These are phyloP conservation scores for Neodontobutis hainanensis DNA, from an alignment of 2,113 vertebrate species.

Conservation along the genomic window DNA sequence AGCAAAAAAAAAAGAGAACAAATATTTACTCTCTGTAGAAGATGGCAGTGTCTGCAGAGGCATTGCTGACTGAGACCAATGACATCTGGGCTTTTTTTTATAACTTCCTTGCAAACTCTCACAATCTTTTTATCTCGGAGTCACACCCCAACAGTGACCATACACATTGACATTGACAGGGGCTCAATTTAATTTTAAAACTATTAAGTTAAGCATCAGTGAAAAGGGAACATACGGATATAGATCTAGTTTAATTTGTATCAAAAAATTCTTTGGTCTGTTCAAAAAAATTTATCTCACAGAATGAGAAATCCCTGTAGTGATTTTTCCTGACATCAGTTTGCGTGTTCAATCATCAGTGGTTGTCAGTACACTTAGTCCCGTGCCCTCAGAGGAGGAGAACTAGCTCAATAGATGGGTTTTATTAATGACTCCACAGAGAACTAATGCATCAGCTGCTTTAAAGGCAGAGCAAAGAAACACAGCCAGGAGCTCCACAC, in stretches of 20 bases:
- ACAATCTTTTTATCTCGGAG: not conserved
- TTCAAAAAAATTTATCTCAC: conserved; percentile 41
- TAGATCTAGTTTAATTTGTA: conserved; percentile 22
- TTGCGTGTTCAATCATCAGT: conserved; percentile 59
- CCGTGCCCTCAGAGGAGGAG: conserved; percentile 61
- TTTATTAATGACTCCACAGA: conserved; percentile 73
- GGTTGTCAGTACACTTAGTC: conserved; percentile 63
- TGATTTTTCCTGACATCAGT: conserved; percentile 59
- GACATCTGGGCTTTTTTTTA: not conserved
- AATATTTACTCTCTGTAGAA: conserved; percentile 16
- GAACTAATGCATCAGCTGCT: conserved; percentile 67
- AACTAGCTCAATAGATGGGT: conserved; percentile 65
- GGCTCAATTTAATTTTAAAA: not conserved
- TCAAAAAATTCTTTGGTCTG: conserved; percentile 29
- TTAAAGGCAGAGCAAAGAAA: conserved; percentile 49
- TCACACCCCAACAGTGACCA: not conserved
- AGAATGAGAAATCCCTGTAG: conserved; percentile 59
- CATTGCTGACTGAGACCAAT: conserved; percentile 22
- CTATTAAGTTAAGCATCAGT: not conserved
- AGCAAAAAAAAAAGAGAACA: conserved; percentile 6
- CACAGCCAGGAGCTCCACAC: conserved; percentile 35
- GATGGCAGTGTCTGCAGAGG: conserved; percentile 17
- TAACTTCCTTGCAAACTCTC: conserved; percentile 12
- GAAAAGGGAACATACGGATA: conserved; percentile 14
- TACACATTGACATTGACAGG: not conserved